Conservation (phyloP, 2,113 vertebrate genomes). For the Gambusia holbrooki region DNA sequence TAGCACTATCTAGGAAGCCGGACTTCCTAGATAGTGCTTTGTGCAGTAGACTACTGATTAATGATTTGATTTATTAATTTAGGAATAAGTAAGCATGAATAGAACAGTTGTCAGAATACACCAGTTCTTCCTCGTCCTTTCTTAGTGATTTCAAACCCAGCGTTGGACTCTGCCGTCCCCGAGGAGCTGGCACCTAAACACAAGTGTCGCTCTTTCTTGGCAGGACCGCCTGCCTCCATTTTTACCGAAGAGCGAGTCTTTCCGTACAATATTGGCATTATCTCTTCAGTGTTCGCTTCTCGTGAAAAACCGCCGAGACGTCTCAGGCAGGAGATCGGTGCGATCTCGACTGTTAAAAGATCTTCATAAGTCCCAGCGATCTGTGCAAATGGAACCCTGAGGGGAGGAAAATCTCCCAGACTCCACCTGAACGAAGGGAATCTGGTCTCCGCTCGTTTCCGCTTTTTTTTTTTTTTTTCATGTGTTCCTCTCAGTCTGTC, state of each 20-base stretch:
- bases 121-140: neutral
- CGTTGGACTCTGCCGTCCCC: slow-evolving; percentile 13
- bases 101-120: slow-evolving; percentile 25
- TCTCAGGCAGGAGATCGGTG: slow-evolving; percentile 33
- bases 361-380: slow-evolving; percentile 38
- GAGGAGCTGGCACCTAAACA: slow-evolving; percentile 25
- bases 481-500: slow-evolving; percentile 43
- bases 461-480: slow-evolving; percentile 39
- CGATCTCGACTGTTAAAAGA: slow-evolving; percentile 56
- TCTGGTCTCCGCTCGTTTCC: slow-evolving; percentile 47
- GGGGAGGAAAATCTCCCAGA: slow-evolving; percentile 48
- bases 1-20: no score
- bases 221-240: slow-evolving; percentile 28
- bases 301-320: slow-evolving; percentile 26
- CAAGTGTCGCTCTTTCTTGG: slow-evolving; percentile 30
- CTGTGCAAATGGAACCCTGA: slow-evolving; percentile 25
- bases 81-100: neutral
- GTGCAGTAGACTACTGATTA: neutral
- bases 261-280: slow-evolving; percentile 43
- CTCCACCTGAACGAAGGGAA: slow-evolving; percentile 48
- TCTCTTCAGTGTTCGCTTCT: slow-evolving; percentile 48
- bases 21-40: no score
- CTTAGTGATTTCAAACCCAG: slow-evolving; percentile 10
- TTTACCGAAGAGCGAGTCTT: slow-evolving; percentile 23
- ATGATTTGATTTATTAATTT: neutral